Percentiles rank a stretch among this genome's conserved stretches.
Evolutionary conservation across 2,797 vertebrate species (phyloP).

Genomic region (Masticophis lateralis): DNA sequence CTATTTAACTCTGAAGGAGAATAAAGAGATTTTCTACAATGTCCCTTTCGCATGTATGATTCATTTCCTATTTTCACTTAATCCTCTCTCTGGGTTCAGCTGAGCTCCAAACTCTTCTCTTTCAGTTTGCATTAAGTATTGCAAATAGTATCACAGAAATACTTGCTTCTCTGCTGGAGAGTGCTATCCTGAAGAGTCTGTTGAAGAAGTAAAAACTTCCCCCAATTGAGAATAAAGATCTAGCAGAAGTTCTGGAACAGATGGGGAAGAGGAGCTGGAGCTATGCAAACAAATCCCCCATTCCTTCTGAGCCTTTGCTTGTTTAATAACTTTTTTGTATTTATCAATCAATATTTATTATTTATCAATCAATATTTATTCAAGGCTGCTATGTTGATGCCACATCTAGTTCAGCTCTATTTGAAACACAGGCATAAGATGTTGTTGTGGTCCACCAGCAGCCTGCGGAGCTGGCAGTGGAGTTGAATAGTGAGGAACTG

Average conservation of each 20-base stretch:
- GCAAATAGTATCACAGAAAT: background rate
- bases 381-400: background rate
- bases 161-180: background rate
- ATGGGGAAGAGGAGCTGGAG: background rate
- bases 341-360: background rate
- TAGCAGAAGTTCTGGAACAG: background rate
- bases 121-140: background rate
- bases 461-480: no score
- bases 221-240: background rate
- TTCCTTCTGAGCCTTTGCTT: background rate
- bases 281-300: background rate
- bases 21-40: background rate
- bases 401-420: background rate
- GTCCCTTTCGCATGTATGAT: background rate
- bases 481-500: no score
- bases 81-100: background rate
- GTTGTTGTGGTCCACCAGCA: no score
- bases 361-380: background rate
- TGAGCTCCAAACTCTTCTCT: background rate
- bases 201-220: background rate
- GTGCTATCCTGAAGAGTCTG: background rate
- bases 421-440: background rate
- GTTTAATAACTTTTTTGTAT: background rate
- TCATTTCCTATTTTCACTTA: background rate
- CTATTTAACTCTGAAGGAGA: background rate